Percentiles rank a stretch among this genome's conserved stretches.
phyloP scores from a whole-genome alignment of 2,888 invertebrate species.

The Heliconius hortense region DNA sequence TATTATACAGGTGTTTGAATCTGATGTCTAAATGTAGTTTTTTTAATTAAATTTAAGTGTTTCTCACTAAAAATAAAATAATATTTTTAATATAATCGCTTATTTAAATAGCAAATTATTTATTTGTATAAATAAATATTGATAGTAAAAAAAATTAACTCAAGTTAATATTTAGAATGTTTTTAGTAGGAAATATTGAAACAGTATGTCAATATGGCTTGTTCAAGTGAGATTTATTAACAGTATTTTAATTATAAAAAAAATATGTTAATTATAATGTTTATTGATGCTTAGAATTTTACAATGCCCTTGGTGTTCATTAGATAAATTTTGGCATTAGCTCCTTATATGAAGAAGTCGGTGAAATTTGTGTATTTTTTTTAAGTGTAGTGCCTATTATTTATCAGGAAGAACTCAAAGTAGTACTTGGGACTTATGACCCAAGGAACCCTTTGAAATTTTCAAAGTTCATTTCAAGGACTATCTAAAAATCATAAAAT shows the following conservation, averaged over 20 bases:
- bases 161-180: not conserved
- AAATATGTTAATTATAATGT: not conserved
- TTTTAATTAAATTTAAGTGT: not conserved
- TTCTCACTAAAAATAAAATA: not conserved
- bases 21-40: slow-evolving; percentile 15
- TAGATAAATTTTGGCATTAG: slow-evolving; percentile 27
- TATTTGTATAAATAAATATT: not conserved
- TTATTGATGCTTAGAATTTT: slow-evolving; percentile 8
- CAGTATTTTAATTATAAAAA: slow-evolving; percentile 27
- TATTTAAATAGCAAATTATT: slow-evolving; percentile 1
- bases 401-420: too few relatives aligned
- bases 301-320: slow-evolving; percentile 37
- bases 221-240: slow-evolving; percentile 20
- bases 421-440: too few relatives aligned
- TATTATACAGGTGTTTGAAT: slow-evolving; percentile 11
- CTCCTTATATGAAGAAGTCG: not conserved
- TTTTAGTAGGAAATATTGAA: slow-evolving; percentile 7
- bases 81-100: slow-evolving; percentile 7
- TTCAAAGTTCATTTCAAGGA: too few relatives aligned
- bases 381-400: not conserved
- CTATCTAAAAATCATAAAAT: too few relatives aligned
- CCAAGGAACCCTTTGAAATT: too few relatives aligned
- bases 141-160: not conserved
- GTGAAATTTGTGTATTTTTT: not conserved
- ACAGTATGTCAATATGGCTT: not conserved